Evolutionary conservation across 2,113 vertebrate species (phyloP), one percentile per base, ranked within the genome.

Genomic region (Cebus imitator): DNA sequence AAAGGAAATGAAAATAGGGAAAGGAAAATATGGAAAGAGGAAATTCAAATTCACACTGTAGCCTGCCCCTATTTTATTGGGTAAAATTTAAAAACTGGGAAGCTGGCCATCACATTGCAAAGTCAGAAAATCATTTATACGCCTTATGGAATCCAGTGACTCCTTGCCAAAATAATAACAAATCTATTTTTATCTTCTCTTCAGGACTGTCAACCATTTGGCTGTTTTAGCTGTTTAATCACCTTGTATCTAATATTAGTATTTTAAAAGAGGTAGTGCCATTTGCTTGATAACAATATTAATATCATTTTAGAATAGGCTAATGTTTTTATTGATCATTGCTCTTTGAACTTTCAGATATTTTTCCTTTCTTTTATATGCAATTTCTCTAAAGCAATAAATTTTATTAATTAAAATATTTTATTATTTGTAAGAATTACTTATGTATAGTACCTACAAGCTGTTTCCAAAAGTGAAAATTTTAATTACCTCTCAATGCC

Each of bases 1-100:
- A 90, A 95, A 94, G 87, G 80, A 92, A 79, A 75, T 95, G 80
- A 93, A 96, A 94, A 66, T 40, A 13, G 37, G 72, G 80, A 88
- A 87, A 55, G 48, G 17, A 58, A 37, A 78, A 27, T 43, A 40
- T 1, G 75, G 37, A 35, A 66, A 96, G 30, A 80, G 75, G 66
- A 95, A 95, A 84, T 45, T 93, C 86, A 58, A 40, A 86, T 91
- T 95, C 79, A 70, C 27, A 50, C 89, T 27, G 20, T 6, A 73
- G 50, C 16, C 73, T 91, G 45, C 43, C 52, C 8, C 1, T 50
- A 23, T 94, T 93, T 96, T 90, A 94, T 64, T 64, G 76, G 70
- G 57, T 81, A 84, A 68, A 90, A 58, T 9, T 72, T 84, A 61
- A 87, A 95, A 87, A 32, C 21, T 82, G 27, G 84, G 61, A 79